phyloP scores from a whole-genome alignment of 2,888 invertebrate genomes.

The Scaptomyza caliginosa region DNA sequence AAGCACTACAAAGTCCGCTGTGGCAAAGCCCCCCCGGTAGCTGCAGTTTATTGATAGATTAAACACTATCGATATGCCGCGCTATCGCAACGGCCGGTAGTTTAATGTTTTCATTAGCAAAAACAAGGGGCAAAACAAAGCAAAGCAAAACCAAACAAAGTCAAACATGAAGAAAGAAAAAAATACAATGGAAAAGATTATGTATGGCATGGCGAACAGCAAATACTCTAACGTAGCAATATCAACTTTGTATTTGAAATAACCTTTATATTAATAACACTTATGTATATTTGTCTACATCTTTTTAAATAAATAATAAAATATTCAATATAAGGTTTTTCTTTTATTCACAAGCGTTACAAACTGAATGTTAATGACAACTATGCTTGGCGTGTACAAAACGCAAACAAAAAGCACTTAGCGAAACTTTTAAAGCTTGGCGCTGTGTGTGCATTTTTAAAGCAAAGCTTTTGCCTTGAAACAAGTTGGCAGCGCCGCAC shows the following conservation, averaged over 20 bases:
- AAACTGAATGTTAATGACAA: neutral
- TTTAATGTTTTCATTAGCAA: slow-evolving; percentile 17
- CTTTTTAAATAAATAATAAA: neutral
- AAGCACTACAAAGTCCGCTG: slow-evolving; percentile 30
- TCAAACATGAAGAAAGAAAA: slow-evolving; percentile 9
- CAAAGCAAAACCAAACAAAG: slow-evolving; percentile 28
- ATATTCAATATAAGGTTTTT: neutral
- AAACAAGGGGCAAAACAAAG: slow-evolving; percentile 17
- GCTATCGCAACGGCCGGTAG: slow-evolving; percentile 20
- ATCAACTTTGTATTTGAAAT: neutral
- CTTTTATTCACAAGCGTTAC: neutral
- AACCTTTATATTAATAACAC: too few relatives aligned
- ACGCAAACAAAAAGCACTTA: neutral
- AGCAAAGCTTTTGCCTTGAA: slow-evolving; percentile 38
- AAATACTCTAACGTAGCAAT: neutral
- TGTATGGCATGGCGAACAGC: slow-evolving; percentile 3
- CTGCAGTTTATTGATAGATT: slow-evolving; percentile 39
- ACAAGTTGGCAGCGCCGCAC: slow-evolving; percentile 47
- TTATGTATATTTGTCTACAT: too few relatives aligned
- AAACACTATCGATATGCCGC: slow-evolving; percentile 28
- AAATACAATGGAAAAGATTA: neutral
- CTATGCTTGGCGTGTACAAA: slow-evolving; percentile 1
- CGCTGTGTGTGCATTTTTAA: slow-evolving; percentile 14
- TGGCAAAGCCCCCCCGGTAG: slow-evolving; percentile 23
- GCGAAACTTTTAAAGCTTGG: slow-evolving; percentile 33